These are phyloP conservation scores for Grammomys dolichurus DNA, from an alignment of 2,113 vertebrate species.

Conservation along the genomic window DNA sequence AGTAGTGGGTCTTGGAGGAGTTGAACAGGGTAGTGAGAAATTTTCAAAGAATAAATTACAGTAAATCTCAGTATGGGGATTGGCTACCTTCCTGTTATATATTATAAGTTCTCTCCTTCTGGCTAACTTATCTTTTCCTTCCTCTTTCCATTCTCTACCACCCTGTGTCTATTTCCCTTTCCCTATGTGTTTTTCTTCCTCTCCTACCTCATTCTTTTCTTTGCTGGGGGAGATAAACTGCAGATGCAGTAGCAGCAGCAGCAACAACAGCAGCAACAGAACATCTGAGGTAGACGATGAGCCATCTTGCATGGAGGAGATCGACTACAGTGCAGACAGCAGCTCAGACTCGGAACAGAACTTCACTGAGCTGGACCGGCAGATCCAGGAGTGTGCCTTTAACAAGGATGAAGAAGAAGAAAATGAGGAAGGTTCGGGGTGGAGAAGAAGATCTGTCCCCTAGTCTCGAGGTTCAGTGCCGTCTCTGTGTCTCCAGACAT, in stretches of 20 bases:
- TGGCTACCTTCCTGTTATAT: background rate
- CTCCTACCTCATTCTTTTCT: background rate
- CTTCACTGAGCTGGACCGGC: conserved; percentile 82
- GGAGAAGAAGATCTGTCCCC: background rate
- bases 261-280: conserved; percentile 76
- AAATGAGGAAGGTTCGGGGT: background rate
- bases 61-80: background rate
- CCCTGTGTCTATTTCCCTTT: background rate
- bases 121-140: conserved; percentile 48
- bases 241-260: conserved; percentile 31
- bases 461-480: conserved; percentile 44
- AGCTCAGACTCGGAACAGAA: conserved; percentile 82
- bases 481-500: conserved; percentile 53
- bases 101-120: background rate
- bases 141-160: background rate
- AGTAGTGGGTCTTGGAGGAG: background rate
- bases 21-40: background rate
- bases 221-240: background rate
- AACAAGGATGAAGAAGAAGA: background rate
- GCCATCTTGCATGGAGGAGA: conserved; percentile 92
- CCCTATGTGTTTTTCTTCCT: background rate
- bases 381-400: conserved; percentile 81
- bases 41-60: background rate
- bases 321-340: conserved; percentile 89
- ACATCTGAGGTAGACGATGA: conserved; percentile 90